Evolutionary conservation across 2,113 vertebrate genomes (phyloP).

Genomic region (Ramphastos sulfuratus): DNA sequence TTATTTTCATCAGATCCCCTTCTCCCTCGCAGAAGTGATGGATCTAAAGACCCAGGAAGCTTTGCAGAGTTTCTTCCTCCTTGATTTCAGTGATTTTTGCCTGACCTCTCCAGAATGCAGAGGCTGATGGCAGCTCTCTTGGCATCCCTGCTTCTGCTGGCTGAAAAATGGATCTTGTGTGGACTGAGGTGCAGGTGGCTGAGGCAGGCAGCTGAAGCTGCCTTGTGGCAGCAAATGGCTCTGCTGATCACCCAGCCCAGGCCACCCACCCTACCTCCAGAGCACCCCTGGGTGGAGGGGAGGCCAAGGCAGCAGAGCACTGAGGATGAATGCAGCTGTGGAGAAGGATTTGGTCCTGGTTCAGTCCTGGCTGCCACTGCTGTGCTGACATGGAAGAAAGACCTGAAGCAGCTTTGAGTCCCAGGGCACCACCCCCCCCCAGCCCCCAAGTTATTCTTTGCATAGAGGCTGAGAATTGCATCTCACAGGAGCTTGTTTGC

Average conservation of each 20-base stretch:
- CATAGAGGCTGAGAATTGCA: neutral
- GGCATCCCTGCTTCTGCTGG: neutral
- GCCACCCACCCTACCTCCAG: neutral
- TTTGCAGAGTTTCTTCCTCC: neutral
- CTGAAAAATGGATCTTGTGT: neutral
- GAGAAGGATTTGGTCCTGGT: neutral
- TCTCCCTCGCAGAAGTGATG: neutral
- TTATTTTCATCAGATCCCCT: constrained; percentile 30
- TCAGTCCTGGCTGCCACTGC: neutral
- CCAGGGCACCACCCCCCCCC: accelerated
- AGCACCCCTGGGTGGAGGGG: neutral
- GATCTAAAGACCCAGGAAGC: neutral
- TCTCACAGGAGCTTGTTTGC: neutral
- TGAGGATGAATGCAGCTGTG: neutral
- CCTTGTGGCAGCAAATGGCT: accelerated
- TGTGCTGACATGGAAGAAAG: neutral
- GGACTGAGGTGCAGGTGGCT: neutral
- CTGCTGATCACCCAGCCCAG: neutral
- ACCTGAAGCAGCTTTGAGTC: neutral
- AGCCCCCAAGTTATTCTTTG: neutral
- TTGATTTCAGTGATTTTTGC: constrained; percentile 23
- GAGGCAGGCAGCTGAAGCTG: neutral
- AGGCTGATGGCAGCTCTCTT: neutral
- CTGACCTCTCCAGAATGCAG: neutral
- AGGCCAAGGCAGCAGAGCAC: neutral